phyloP scores from a whole-genome alignment of 2,888 invertebrate species.

The Dimorphilus gyrociliatus region DNA sequence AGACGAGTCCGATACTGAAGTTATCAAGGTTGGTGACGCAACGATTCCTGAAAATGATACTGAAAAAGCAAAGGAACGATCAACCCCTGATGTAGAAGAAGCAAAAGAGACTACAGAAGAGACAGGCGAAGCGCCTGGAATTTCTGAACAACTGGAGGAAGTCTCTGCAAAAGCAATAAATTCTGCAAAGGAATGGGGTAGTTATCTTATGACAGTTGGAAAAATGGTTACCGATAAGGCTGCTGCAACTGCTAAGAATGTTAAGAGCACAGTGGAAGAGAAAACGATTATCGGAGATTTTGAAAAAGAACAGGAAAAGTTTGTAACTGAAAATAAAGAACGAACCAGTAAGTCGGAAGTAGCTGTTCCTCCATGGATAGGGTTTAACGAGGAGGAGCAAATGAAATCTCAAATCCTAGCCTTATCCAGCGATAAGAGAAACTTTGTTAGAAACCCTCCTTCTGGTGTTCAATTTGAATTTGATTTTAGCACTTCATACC shows the following conservation, averaged over 20 bases:
- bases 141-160: slow-evolving; percentile 23
- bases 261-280: slow-evolving; percentile 89
- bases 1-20: slow-evolving; percentile 10
- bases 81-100: slow-evolving; percentile 2
- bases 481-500: slow-evolving; percentile 78
- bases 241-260: slow-evolving; percentile 72
- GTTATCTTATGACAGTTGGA: slow-evolving; percentile 78
- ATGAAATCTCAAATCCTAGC: slow-evolving; percentile 89
- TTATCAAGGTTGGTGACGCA: too few relatives aligned
- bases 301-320: slow-evolving; percentile 89
- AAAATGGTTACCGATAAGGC: slow-evolving; percentile 87
- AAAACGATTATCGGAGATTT: slow-evolving; percentile 94
- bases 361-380: slow-evolving; percentile 72
- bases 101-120: slow-evolving; percentile 12
- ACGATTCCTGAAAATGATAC: slow-evolving; percentile 2
- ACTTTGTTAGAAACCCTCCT: slow-evolving; percentile 81
- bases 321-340: slow-evolving; percentile 67
- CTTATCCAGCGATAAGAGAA: slow-evolving; percentile 84
- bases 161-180: slow-evolving; percentile 28
- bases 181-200: slow-evolving; percentile 34
- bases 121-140: slow-evolving; percentile 14
- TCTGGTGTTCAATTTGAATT: slow-evolving; percentile 80
- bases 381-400: slow-evolving; percentile 78
- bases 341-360: slow-evolving; percentile 39
- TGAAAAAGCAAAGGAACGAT: not conserved